These are phyloP conservation scores for Gymnarchus niloticus DNA, from an alignment of 2,113 vertebrate species.

Conservation along the genomic window DNA sequence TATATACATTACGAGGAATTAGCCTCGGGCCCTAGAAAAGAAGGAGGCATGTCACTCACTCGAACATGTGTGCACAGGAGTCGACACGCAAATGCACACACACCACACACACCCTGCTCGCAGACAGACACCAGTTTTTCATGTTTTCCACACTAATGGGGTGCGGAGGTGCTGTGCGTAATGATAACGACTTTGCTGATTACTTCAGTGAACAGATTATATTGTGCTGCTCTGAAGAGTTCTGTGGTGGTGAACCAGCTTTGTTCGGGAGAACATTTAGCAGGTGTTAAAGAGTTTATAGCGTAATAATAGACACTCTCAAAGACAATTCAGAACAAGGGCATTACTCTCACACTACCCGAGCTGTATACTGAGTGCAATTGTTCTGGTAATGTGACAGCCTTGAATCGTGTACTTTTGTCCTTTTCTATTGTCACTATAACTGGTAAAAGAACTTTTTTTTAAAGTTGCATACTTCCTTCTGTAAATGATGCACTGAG, in stretches of 20 bases:
- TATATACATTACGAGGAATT: neutral
- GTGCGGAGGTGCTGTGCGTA: neutral
- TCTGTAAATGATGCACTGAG: neutral
- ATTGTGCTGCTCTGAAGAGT: neutral
- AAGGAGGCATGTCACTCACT: neutral
- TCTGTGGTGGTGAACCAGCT: neutral
- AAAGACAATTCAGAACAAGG: neutral
- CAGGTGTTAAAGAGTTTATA: neutral
- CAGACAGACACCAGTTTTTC: neutral
- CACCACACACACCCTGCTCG: neutral
- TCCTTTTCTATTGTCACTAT: neutral
- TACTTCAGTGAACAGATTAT: constrained; percentile 6
- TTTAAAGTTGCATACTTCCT: neutral
- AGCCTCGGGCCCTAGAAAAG: neutral
- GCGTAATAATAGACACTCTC: neutral
- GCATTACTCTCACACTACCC: constrained; percentile 7
- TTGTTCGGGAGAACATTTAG: neutral
- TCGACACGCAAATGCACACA: neutral
- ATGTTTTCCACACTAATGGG: neutral
- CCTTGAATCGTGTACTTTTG: constrained; percentile 9
- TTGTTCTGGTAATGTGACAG: constrained; percentile 6
- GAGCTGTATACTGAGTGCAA: neutral
- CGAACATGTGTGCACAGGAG: neutral
- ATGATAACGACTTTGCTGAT: neutral
- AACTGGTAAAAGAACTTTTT: neutral